Evolutionary conservation across 35 echinoderm and acorn worm species (phyloP), one percentile per base, ranked within the genome.

Genomic region (Heliocidaris erythrogramma): DNA sequence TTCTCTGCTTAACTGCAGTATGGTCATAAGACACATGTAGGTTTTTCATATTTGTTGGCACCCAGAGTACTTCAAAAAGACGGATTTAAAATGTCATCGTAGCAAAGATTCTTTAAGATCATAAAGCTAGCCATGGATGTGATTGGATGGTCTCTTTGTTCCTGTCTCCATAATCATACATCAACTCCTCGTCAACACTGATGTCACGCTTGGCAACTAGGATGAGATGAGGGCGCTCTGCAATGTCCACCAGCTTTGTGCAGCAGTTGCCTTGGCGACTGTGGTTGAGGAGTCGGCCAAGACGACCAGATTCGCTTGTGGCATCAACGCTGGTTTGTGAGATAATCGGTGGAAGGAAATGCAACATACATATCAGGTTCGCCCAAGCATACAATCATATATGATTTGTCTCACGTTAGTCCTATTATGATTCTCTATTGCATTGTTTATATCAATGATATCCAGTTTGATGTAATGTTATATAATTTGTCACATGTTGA

Each of bases 131-230:
- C 98, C 98, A 99, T 16, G 98, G 98, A 52, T 99, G 98, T 5
- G 96, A 92, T 48, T 95, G 60, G 0, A 99, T 86, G 7, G 97
- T 94, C 11, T 97, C 95, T 85, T 97, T 99, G 85, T 94, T 94
- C 49, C 98, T 90, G 71, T 99, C 98, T 49, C 98, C 98, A 49
- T 99, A 99, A 59, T 99, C 98, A 60, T 99, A 99, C 12, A 99
- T 32, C 5, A 99, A 93, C 90, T 99, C 98, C 87, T 99, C 96
- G 0, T 93, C 95, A 24, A 85, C 94, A 49, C 56, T 47, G n/a
- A 99, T 99, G 96, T 97, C 95, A 78, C 42, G 92, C 35, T 95
- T 92, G 4, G 98, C 98, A 24, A 97, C 93, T 0, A 99, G 88
- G 53, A 99, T 99, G 10, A 99, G 95, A 88, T 99, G 94, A 2